Base-by-base conservation (phyloP, 1,140 invertebrate genomes). In the Eufriesea mexicana region DNA sequence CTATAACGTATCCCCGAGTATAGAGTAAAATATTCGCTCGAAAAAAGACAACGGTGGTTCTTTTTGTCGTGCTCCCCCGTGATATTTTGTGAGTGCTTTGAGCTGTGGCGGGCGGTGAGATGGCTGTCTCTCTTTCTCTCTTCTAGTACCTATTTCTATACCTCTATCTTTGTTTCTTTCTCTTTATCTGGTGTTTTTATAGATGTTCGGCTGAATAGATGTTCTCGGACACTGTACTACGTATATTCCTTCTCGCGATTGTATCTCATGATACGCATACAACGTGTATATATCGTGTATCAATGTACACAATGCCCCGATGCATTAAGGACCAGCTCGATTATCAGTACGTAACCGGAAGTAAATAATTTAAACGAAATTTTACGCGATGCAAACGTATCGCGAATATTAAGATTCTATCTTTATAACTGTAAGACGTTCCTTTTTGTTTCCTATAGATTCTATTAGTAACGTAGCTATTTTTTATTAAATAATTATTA, bases 41-140 rank as follows among this genome's bases (percentile, higher is more conserved):
- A 47, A 66, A 67, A 57, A n/a, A 54, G 55, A 67, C 85, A 66
- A 84, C 59, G 67, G 77, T 74, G 78, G 74, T 66, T 20, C 59
- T 67, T 75, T 84, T 77, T 84, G 49, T 80, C 77, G 75, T 78
- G 75, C 71, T 61, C 66, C 77, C 71, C 82, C 82, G 87, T 87
- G 89, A 89, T 68, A 84, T 87, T 86, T 87, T 82, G 87, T 77
- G 84, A 91, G 90, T 89, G 90, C 84, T 89, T 88, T 89, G 84
- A 88, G 80, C 89, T 90, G 89, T 83, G 84, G 89, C 85, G 84
- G 86, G 89, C 84, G 91, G 91, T 92, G 91, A 92, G 91, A 89
- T 92, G 89, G 90, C 90, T 92, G 91, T 87, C 89, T 89, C 72
- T 91, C 78, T 87, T 62, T 87, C 81, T 86, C 68, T 84, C 57